phyloP scores from a whole-genome alignment of 2,888 invertebrate genomes.

The Anaspis maculata region DNA sequence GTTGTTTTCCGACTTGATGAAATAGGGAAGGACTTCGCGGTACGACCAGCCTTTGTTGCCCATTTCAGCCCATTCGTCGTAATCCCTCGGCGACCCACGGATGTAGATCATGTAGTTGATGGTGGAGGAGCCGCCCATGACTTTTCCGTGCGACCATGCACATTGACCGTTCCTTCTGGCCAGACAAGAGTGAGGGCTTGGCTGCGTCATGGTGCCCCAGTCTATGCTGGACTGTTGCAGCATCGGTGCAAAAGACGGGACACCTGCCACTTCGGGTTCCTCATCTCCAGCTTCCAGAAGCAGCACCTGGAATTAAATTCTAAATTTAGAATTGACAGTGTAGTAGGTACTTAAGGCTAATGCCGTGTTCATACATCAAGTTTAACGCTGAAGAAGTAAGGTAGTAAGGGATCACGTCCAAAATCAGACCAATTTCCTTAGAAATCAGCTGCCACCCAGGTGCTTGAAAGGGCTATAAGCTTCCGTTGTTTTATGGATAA shows the following conservation, averaged over 20 bases:
- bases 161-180: conserved; percentile 52
- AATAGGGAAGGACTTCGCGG: conserved; percentile 59
- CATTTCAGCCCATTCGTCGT: conserved; percentile 54
- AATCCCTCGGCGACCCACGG: conserved; percentile 52
- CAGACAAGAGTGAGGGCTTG: conserved; percentile 52
- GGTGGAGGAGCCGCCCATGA: conserved; percentile 60
- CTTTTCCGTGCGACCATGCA: conserved; percentile 54
- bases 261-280: conserved; percentile 57
- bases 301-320: conserved; percentile 46
- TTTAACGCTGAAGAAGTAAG: too few relatives aligned
- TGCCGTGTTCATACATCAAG: too few relatives aligned
- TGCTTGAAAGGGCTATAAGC: too few relatives aligned
- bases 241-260: conserved; percentile 55
- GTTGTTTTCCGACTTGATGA: conserved; percentile 58
- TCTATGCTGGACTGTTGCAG: conserved; percentile 56
- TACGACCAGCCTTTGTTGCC: conserved; percentile 59
- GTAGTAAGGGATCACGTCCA: too few relatives aligned
- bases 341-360: too few relatives aligned
- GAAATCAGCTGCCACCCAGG: too few relatives aligned
- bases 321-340: too few relatives aligned
- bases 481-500: too few relatives aligned
- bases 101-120: conserved; percentile 62
- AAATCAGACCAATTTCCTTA: too few relatives aligned
- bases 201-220: conserved; percentile 63
- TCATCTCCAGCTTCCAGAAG: conserved; percentile 60